These are phyloP conservation scores for Phoxinus phoxinus DNA, from an alignment of 2,113 vertebrate species.

Conservation along the genomic window DNA sequence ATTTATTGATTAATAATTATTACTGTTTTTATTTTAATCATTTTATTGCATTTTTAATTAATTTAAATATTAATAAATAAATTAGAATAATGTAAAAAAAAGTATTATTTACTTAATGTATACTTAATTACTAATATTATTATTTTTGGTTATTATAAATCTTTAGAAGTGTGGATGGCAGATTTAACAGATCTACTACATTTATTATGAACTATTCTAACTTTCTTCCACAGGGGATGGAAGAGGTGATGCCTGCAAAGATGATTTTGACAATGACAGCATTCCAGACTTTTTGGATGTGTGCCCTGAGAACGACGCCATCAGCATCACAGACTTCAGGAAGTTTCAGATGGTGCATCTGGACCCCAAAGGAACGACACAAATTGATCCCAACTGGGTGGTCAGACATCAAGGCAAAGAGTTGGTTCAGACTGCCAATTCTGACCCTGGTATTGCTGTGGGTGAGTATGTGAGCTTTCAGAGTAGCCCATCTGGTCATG, in stretches of 20 bases:
- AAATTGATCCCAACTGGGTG: slow-evolving; percentile 98
- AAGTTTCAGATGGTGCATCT: slow-evolving; percentile 99
- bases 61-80: not conserved
- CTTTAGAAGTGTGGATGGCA: not conserved
- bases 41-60: not conserved
- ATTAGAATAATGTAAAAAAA: too few relatives aligned
- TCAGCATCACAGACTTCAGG: slow-evolving; percentile 93
- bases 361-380: slow-evolving; percentile 97
- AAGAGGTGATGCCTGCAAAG: slow-evolving; percentile 93
- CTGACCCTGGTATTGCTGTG: slow-evolving; percentile 95
- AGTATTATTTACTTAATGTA: not conserved
- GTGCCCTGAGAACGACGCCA: slow-evolving; percentile 93
- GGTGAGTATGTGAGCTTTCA: slow-evolving; percentile 77
- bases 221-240: slow-evolving; percentile 83
- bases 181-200: not conserved
- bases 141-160: not conserved
- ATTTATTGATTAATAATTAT: too few relatives aligned
- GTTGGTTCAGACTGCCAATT: slow-evolving; percentile 96
- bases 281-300: slow-evolving; percentile 93
- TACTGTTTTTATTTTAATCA: too few relatives aligned
- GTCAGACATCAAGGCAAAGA: slow-evolving; percentile 98
- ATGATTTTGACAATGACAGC: slow-evolving; percentile 96
- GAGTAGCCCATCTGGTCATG: not conserved
- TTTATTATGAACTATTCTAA: not conserved
- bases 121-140: not conserved